Evolutionary conservation across 2,797 vertebrate genomes (phyloP).

Genomic region (Ficedula albicollis): DNA sequence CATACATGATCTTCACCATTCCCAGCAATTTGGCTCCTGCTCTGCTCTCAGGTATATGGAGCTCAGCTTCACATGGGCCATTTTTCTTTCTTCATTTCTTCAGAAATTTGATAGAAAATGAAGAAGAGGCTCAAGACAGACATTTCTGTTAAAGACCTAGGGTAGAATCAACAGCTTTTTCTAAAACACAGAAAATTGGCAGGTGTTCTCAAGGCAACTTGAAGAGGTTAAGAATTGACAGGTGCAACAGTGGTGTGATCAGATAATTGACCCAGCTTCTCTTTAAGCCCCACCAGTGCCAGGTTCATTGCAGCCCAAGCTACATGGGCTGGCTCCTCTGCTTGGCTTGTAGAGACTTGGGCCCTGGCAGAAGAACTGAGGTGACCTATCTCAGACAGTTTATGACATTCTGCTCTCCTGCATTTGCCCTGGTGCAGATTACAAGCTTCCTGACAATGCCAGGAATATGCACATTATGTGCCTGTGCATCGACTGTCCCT

Average conservation of each 20-base stretch:
- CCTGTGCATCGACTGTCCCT: neutral
- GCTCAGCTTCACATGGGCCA: neutral
- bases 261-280: neutral
- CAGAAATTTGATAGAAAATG: neutral
- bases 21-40: neutral
- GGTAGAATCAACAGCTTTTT: neutral
- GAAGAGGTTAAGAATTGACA: neutral
- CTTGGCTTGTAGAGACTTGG: neutral
- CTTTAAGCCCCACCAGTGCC: rapidly evolving
- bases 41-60: neutral
- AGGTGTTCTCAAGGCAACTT: neutral
- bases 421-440: neutral
- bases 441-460: neutral
- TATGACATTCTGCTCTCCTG: neutral
- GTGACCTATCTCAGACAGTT: neutral
- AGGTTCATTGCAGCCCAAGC: neutral
- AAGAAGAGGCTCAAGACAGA: neutral
- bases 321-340: neutral
- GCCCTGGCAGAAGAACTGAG: neutral
- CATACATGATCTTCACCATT: neutral
- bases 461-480: neutral
- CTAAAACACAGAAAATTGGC: neutral
- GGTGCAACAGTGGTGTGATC: neutral
- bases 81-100: neutral
- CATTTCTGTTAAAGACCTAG: neutral